Base-by-base conservation (phyloP, 2,888 invertebrate genomes). In the Idaea straminata region DNA sequence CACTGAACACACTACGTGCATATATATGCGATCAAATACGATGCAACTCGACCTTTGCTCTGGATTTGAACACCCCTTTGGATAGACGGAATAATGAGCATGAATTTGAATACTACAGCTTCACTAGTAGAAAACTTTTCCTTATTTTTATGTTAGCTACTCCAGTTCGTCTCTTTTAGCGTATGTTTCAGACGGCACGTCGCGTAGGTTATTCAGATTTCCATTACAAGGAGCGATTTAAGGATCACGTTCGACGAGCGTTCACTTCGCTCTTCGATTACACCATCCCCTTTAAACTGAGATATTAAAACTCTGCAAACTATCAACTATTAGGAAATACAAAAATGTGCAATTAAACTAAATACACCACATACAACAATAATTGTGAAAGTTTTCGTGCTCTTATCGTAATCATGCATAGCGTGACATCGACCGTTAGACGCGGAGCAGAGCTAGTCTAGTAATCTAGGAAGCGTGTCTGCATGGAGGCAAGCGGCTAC, bases 341-440 rank as follows among this genome's bases (percentile, higher is more conserved):
- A 75, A 79, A 86, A 85, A 83, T 82, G 88, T 89, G 89, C 89
- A 87, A 76, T 83, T 84, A 86, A 78, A 86, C 78, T 85, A 84
- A 86, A 84, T 87, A 85, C 82, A 85, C 75, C 80, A 87, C 84
- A 79, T 83, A 84, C 78, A 79, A 84, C 82, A 83, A 83, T 77
- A 86, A 82, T 79, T 83, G 74, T 83, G 80, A 82, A 73, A 83
- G 74, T 72, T 82, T 81, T 84, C 87, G 92, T 92, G 92, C 92
- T 88, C 89, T 91, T 91, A 92, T 78, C 82, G 83, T 89, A 89
- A 87, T 83, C 92, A 92, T 92, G 92, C 92, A 92, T 89, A 85
- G 92, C 92, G 91, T 92, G 91, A 84, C 83, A 87, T 84, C 81
- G 87, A 84, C 82, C 86, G 85, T 88, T 89, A 89, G 82, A 83